Conservation (phyloP, 2,888 invertebrate species). For the Oligia strigilis region DNA sequence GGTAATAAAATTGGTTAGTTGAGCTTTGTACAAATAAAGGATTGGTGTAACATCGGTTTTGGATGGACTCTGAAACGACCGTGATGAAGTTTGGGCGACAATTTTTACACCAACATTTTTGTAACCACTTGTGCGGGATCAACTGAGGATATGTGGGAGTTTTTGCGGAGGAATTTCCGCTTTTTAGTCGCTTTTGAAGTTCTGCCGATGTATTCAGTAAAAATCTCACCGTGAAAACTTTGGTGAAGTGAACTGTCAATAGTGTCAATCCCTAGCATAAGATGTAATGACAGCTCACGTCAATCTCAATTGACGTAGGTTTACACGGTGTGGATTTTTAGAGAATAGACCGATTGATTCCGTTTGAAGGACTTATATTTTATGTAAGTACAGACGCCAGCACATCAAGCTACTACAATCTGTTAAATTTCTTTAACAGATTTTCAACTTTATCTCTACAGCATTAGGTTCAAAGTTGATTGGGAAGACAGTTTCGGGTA, state of each 20-base stretch:
- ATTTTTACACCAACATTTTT: constrained; percentile 40
- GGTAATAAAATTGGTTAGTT: constrained; percentile 75
- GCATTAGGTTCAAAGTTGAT: too few species aligned
- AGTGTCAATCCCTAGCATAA: background rate
- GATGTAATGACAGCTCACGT: background rate
- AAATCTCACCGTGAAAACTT: too few species aligned
- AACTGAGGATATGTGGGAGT: background rate
- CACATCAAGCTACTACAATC: too few species aligned
- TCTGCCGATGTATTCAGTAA: background rate
- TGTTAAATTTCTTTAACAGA: too few species aligned
- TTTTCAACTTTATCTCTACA: too few species aligned
- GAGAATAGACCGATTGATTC: background rate
- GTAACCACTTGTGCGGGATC: background rate
- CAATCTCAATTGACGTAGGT: background rate
- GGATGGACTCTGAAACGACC: constrained; percentile 36
- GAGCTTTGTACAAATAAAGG: constrained; percentile 58
- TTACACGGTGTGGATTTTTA: background rate
- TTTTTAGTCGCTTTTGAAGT: background rate
- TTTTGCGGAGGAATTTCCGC: background rate
- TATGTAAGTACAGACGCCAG: too few species aligned
- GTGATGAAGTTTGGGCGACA: constrained; percentile 27
- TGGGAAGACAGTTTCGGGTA: too few species aligned
- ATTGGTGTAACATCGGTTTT: constrained; percentile 41
- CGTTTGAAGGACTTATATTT: background rate
- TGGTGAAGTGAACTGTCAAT: too few species aligned